Conservation (phyloP, 35 echinoderm and acorn worm genomes). For the Acanthaster planci region DNA sequence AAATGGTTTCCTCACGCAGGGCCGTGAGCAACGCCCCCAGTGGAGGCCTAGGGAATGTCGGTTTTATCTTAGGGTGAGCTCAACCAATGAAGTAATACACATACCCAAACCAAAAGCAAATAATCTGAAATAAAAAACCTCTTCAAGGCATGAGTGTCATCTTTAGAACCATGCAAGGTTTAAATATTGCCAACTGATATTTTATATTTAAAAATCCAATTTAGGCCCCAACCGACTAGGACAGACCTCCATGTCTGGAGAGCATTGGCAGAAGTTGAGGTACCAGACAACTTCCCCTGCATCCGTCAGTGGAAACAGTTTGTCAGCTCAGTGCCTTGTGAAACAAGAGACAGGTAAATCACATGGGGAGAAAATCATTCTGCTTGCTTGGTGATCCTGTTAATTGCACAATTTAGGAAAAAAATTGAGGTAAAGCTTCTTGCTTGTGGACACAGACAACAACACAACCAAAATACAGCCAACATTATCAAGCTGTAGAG, state of each 20-base stretch:
- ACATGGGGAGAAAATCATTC: no score
- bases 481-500: no score
- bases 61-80: constrained; percentile 16
- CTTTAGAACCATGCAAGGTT: no score
- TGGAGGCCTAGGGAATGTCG: not conserved
- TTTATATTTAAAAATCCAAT: not conserved
- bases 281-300: constrained; percentile 46
- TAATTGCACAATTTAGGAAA: no score
- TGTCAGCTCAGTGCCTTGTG: constrained; percentile 39
- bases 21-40: not conserved
- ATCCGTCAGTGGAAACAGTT: constrained; percentile 36
- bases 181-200: not conserved
- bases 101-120: no score
- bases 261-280: constrained; percentile 22
- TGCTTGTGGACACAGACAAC: no score
- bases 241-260: constrained; percentile 51
- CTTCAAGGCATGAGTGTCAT: no score
- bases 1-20: not conserved
- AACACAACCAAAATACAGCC: no score
- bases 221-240: constrained; percentile 32
- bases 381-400: no score
- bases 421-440: no score
- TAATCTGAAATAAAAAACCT: no score
- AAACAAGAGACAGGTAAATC: constrained; percentile 40
- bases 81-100: not conserved